Percentiles rank a stretch among this genome's conserved stretches.
Evolutionary conservation across 2,888 invertebrate species (phyloP).

Genomic region (Epiblema foenella): DNA sequence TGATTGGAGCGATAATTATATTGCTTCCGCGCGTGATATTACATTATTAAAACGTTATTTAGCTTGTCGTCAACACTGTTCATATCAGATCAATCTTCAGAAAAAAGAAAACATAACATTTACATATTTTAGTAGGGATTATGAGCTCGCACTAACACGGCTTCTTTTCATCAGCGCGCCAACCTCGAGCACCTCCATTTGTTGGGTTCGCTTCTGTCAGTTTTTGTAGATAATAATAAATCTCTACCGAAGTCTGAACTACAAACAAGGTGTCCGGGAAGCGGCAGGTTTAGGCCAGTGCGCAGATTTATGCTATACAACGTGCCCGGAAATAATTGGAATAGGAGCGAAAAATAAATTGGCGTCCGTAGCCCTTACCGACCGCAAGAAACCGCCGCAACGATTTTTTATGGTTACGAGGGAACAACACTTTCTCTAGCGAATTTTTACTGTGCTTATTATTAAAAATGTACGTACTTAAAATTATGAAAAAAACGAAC

Average conservation of each 20-base stretch:
- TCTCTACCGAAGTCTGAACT: constrained; percentile 53
- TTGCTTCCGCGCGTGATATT: neutral
- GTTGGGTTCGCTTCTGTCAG: constrained; percentile 43
- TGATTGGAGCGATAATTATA: too few relatives aligned
- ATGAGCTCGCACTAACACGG: constrained; percentile 23
- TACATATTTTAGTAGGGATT: constrained; percentile 42
- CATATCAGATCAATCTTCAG: constrained; percentile 25
- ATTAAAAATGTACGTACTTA: neutral
- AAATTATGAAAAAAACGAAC: neutral
- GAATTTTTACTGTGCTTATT: neutral
- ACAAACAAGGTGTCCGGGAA: constrained; percentile 51
- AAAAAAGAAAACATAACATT: constrained; percentile 31
- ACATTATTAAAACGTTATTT: constrained; percentile 14
- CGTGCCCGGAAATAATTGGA: constrained; percentile 83
- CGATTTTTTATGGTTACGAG: constrained; percentile 72
- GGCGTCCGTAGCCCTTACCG: constrained; percentile 58
- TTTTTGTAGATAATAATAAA: constrained; percentile 57
- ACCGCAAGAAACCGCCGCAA: constrained; percentile 65
- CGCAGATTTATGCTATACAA: constrained; percentile 73
- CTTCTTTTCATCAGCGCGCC: constrained; percentile 24
- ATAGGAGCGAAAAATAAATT: constrained; percentile 81
- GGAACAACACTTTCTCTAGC: constrained; percentile 40
- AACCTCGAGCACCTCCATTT: constrained; percentile 34
- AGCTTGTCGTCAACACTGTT: constrained; percentile 5
- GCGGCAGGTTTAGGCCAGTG: constrained; percentile 56